Conservation (phyloP, 2,797 vertebrate species). For the Parauchenoglanis punctatus region DNA sequence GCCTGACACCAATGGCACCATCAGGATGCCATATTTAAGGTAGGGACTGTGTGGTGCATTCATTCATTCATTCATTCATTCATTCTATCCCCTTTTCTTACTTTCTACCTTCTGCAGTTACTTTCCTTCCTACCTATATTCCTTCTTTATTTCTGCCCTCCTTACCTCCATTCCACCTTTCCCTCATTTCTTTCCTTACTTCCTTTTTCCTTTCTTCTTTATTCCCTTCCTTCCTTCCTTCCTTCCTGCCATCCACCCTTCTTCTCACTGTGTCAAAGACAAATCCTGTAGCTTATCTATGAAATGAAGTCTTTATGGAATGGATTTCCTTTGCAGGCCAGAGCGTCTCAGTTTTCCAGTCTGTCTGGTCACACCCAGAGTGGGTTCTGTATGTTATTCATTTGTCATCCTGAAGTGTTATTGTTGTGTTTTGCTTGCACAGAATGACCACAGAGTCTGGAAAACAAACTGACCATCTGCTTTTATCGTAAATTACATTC, state of each 20-base stretch:
- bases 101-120: not conserved
- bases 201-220: too few relatives aligned
- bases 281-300: not conserved
- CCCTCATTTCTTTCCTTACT: not conserved
- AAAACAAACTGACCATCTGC: not conserved
- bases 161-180: not conserved
- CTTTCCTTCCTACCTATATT: not conserved
- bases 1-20: conserved; percentile 66
- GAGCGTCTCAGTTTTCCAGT: not conserved
- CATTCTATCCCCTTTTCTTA: not conserved
- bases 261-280: not conserved
- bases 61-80: too few relatives aligned
- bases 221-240: not conserved
- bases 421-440: not conserved
- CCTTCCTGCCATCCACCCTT: not conserved
- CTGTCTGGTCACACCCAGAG: not conserved
- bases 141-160: not conserved
- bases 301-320: not conserved
- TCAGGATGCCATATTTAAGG: conserved; percentile 86
- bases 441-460: not conserved
- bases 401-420: not conserved
- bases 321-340: not conserved
- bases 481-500: not conserved
- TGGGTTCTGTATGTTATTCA: not conserved
- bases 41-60: conserved; percentile 54